Conservation (phyloP, 2,113 vertebrate species). For the Ciconia maguari region DNA sequence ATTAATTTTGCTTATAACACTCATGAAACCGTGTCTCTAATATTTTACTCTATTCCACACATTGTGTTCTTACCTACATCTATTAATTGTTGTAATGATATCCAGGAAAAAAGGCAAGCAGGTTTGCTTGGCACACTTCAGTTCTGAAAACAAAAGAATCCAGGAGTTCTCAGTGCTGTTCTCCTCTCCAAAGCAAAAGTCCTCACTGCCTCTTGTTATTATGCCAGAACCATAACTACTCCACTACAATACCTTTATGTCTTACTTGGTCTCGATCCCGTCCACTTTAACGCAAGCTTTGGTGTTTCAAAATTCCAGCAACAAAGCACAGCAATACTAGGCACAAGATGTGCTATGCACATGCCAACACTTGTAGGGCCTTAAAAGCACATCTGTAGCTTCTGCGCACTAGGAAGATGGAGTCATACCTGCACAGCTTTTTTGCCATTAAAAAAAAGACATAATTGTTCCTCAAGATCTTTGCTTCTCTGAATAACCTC, state of each 20-base stretch:
- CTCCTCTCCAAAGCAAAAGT: neutral
- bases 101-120: neutral
- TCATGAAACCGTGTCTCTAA: neutral
- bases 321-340: neutral
- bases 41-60: neutral
- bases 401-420: neutral
- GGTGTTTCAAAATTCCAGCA: neutral
- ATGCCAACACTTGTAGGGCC: neutral
- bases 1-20: conserved; percentile 2
- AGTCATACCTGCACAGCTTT: neutral
- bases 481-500: neutral
- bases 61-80: neutral
- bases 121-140: neutral
- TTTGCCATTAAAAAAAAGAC: neutral
- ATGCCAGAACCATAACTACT: neutral
- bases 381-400: neutral
- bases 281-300: neutral
- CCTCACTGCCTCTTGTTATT: neutral
- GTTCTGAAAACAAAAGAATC: neutral
- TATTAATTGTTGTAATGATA: neutral
- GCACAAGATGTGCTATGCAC: neutral
- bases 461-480: neutral
- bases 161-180: neutral
- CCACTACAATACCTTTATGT: neutral
- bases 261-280: neutral